Evolutionary conservation across 2,888 invertebrate genomes (phyloP), one percentile per base, ranked within the genome.

Genomic region (Lapara coniferarum): DNA sequence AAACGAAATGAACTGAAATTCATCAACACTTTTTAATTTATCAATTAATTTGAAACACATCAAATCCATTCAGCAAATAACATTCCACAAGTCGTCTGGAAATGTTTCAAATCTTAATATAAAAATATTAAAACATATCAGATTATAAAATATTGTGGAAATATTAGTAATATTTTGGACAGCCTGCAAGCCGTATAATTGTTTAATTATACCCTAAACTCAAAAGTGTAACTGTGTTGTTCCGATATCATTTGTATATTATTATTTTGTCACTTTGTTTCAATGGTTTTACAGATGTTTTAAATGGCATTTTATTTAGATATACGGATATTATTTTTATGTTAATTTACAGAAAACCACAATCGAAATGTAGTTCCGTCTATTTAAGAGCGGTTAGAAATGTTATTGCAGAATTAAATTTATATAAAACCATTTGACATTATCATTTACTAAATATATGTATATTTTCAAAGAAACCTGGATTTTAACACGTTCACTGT

Each of bases 351-450:
- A 63, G 49, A 63, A 46, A 49, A 49, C 63, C 2, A 49, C 13
- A 63, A 49, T 63, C 49, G 49, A 49, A 49, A 63, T 63, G 19
- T 59, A 59, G 59, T 44, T 46, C 46, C 59, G 46, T 16, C 46
- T 59, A 46, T 25, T 49, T 46, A 49, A 49, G 49, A 46, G 63
- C 63, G 46, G 16, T 63, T 63, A 63, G 63, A 63, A 49, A 63
- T 63, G 49, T 63, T 49, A 49, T 49, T 16, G 13, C 63, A 63
- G 46, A 63, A 63, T 57, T 19, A 63, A 63, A 63, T 63, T 46
- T 46, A 49, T 63, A 63, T 63, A 49, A 63, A 63, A 63, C 19
- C 5, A 49, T 19, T 19, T 49, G 49, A 63, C 8, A 10, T 63
- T 63, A 19, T 49, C 13, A 37, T 14, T 58, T 58, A 37, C 37